A percentile compares a stretch with the other conserved stretches of the same genome.
Evolutionary conservation across 1,140 invertebrate species (phyloP).

Genomic region (Dendrolimus punctatus): DNA sequence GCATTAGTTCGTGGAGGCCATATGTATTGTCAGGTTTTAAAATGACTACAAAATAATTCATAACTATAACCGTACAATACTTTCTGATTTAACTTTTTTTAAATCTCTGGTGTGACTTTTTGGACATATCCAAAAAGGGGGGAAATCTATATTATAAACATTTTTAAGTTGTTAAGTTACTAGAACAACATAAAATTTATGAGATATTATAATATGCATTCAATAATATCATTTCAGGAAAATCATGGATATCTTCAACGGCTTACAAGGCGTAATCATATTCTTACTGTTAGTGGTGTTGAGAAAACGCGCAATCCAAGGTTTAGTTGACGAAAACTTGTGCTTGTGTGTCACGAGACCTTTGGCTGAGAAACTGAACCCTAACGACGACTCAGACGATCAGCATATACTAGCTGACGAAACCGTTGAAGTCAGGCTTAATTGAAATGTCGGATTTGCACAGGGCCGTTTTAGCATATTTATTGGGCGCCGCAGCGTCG

Average conservation of each 20-base stretch:
- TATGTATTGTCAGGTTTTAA: too few species aligned
- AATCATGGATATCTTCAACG: slow-evolving; percentile 76
- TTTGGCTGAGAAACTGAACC: slow-evolving; percentile 67
- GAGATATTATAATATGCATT: background rate
- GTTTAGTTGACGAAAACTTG: slow-evolving; percentile 57
- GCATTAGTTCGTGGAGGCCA: too few species aligned
- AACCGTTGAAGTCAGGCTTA: slow-evolving; percentile 53
- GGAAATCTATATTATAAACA: too few species aligned
- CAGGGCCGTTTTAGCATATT: too few species aligned
- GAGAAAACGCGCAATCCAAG: slow-evolving; percentile 73
- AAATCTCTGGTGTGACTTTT: too few species aligned
- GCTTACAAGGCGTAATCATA: slow-evolving; percentile 78
- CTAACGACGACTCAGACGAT: slow-evolving; percentile 72
- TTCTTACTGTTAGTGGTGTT: slow-evolving; percentile 76
- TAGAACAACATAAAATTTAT: too few species aligned
- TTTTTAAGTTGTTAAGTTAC: too few species aligned
- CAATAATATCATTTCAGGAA: slow-evolving; percentile 67
- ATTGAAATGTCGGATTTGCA: slow-evolving; percentile 6
- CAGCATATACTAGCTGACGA: slow-evolving; percentile 52
- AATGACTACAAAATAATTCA: too few species aligned
- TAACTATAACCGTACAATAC: too few species aligned
- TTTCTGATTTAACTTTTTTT: too few species aligned
- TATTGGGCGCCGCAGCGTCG: too few species aligned
- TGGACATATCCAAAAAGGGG: too few species aligned
- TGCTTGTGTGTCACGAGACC: slow-evolving; percentile 51